These are phyloP conservation scores for Cheilosia soror DNA, from an alignment of 2,888 invertebrate genomes.

Conservation along the genomic window DNA sequence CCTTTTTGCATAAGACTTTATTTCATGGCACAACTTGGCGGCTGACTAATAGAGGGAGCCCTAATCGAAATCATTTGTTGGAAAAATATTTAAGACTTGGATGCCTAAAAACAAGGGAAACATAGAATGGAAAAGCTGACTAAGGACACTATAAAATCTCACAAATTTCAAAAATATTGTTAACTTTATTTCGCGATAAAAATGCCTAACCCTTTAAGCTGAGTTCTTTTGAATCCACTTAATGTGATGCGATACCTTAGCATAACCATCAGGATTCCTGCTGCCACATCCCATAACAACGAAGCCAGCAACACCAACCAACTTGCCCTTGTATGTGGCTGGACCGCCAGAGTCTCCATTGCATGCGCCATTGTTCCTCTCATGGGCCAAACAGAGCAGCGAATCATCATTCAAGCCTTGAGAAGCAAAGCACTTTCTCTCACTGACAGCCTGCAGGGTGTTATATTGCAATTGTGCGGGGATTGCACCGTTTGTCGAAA, in stretches of 20 bases:
- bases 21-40: too few relatives aligned
- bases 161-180: too few relatives aligned
- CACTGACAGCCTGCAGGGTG: slow-evolving; percentile 76
- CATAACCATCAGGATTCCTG: slow-evolving; percentile 78
- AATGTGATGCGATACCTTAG: slow-evolving; percentile 76
- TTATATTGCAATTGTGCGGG: slow-evolving; percentile 79
- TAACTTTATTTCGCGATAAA: neutral
- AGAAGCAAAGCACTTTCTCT: slow-evolving; percentile 76
- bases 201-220: neutral
- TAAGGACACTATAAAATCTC: too few relatives aligned
- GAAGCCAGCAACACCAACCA: slow-evolving; percentile 79
- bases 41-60: too few relatives aligned
- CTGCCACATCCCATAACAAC: slow-evolving; percentile 78
- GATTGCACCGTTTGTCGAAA: slow-evolving; percentile 77
- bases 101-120: too few relatives aligned
- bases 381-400: slow-evolving; percentile 79
- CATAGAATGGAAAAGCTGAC: too few relatives aligned
- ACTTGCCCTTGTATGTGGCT: slow-evolving; percentile 77
- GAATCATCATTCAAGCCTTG: slow-evolving; percentile 76
- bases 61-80: too few relatives aligned
- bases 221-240: slow-evolving; percentile 71
- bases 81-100: too few relatives aligned
- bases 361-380: slow-evolving; percentile 77
- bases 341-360: slow-evolving; percentile 79
- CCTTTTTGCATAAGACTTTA: too few relatives aligned